Base-by-base conservation (phyloP, 92 coral and sea anemone species). In the Siderastrea radians region DNA sequence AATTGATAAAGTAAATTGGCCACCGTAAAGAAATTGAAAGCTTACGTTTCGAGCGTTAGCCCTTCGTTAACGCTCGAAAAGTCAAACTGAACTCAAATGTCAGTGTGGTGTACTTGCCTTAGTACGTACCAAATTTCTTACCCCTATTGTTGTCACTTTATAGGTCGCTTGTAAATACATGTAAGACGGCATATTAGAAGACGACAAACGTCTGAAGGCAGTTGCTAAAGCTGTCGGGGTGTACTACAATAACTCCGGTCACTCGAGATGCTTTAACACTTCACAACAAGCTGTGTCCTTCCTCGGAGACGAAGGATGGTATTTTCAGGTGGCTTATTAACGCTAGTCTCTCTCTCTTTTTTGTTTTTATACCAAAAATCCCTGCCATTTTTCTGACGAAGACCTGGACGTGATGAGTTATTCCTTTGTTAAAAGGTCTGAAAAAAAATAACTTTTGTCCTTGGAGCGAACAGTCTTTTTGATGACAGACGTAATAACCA, bases 281-380 rank as follows among this genome's bases (percentile, higher is more conserved):
- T 93, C 91, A 84, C 98, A 95, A 44, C 98, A 95, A 75, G 99
- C 99, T 14, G 98, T 96, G 54, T 94, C 96, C 63, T 92, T 84
- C 82, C 90, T 98, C 12, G 99, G 99, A 9, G 99, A 98, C 79
- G 92, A 95, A 66, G 99, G 99, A 17, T 98, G 99, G 99, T 81
- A 89, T 71, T 98, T 98, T 61, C 99, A 98, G 95, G 99, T 97
- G 77, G 4, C 38, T 26, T 26, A 26, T 26, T 26, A 26, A 26
- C 38, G 38, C 38, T 26, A 26, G 92, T 49, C 11, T 1, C 57
- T 66, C n/a, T 10, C 11, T n/a, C 43, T 2, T 17, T 2, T 1
- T 14, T 19, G 8, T 58, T 78, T 11, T 78, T 15, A 1, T 49
- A 17, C 16, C 1, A 44, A 17, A 66, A 17, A 6, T 9, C 71